These are phyloP conservation scores for Eurytoma californica DNA, from an alignment of 2,888 invertebrate species.

Conservation along the genomic window DNA sequence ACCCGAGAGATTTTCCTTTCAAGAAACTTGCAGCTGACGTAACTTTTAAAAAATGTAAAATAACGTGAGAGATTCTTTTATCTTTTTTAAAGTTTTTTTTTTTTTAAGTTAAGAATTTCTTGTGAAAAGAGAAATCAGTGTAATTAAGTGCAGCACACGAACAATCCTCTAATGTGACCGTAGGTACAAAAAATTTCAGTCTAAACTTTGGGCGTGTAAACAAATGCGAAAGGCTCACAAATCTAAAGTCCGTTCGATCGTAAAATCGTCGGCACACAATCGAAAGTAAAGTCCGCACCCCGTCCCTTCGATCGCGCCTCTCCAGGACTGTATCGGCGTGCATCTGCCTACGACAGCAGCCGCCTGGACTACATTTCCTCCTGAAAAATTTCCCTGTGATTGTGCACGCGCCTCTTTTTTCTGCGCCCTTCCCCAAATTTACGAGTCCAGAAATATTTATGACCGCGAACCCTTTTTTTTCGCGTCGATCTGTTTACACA, in stretches of 20 bases:
- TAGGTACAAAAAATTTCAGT: too few species aligned
- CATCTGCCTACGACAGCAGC: constrained; percentile 29
- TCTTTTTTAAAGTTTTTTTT: too few species aligned
- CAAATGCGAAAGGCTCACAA: not conserved
- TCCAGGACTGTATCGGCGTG: constrained; percentile 28
- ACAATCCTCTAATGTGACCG: too few species aligned
- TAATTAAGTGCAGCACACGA: too few species aligned
- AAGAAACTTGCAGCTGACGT: too few species aligned
- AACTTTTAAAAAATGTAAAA: too few species aligned
- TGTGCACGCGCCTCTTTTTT: constrained; percentile 17
- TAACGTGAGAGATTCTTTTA: too few species aligned
- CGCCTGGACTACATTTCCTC: not conserved
- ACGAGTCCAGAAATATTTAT: constrained; percentile 48
- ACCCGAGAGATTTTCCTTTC: not conserved
- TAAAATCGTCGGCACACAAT: not conserved
- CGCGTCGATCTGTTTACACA: constrained; percentile 37
- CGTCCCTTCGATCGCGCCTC: constrained; percentile 22
- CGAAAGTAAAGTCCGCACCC: not conserved
- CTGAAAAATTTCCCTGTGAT: not conserved
- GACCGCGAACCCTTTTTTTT: constrained; percentile 36
- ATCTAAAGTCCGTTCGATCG: constrained; percentile 2
- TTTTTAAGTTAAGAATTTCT: too few species aligned
- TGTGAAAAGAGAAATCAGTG: too few species aligned
- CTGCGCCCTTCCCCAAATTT: constrained; percentile 37
- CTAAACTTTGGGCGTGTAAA: too few species aligned